Conservation (phyloP, 1,140 invertebrate species). For the Amphibalanus amphitrite region DNA sequence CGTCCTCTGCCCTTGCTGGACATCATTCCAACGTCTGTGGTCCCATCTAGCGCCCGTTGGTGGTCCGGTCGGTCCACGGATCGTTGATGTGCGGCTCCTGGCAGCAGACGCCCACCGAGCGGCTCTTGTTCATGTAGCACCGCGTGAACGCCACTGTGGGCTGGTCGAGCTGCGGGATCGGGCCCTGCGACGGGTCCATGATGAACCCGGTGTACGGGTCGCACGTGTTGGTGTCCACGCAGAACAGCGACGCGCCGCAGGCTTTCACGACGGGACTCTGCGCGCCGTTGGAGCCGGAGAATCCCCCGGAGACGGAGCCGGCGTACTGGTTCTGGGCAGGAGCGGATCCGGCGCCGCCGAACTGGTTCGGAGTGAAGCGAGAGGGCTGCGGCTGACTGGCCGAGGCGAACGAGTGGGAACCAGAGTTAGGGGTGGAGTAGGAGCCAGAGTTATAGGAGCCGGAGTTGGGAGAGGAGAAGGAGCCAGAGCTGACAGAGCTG, state of each 20-base stretch:
- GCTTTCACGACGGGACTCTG: background rate
- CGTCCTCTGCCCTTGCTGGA: too few species aligned
- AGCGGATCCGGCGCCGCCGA: too few species aligned
- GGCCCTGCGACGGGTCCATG: background rate
- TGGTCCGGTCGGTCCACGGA: background rate
- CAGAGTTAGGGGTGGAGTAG: background rate
- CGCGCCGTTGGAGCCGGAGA: too few species aligned
- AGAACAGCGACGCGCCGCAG: background rate
- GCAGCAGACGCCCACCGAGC: background rate
- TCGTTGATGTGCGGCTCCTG: background rate
- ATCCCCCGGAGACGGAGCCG: too few species aligned
- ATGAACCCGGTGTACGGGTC: background rate
- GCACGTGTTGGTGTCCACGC: background rate
- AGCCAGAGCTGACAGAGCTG: background rate
- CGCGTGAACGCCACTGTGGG: background rate
- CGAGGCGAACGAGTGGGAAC: too few species aligned
- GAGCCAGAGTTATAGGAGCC: too few species aligned
- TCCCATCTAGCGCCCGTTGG: background rate
- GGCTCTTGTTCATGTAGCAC: background rate
- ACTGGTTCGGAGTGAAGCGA: background rate
- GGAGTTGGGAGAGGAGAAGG: background rate
- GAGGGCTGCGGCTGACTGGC: too few species aligned
- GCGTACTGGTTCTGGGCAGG: background rate
- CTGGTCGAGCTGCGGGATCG: background rate
- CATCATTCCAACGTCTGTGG: too few species aligned